phyloP scores from a whole-genome alignment of 1,140 invertebrate genomes.

The Hycleus cichorii region DNA sequence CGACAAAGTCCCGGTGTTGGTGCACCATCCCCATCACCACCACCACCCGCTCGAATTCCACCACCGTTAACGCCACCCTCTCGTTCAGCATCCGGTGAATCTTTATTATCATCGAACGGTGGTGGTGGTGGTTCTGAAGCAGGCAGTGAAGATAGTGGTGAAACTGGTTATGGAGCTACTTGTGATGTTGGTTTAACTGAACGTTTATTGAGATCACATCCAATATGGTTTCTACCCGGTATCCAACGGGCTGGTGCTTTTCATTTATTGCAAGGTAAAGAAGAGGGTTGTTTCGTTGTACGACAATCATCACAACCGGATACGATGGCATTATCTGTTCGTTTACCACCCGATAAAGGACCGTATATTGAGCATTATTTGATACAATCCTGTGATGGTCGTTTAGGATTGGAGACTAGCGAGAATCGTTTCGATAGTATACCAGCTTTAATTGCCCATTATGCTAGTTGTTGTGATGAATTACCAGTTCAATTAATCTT shows the following conservation, averaged over 20 bases:
- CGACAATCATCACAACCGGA: constrained; percentile 85
- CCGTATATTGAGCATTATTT: constrained; percentile 94
- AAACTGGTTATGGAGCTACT: constrained; percentile 41
- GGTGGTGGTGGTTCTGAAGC: constrained; percentile 36
- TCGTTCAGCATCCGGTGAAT: constrained; percentile 33
- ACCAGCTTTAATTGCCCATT: constrained; percentile 85
- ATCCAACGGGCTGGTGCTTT: constrained; percentile 87
- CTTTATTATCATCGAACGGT: constrained; percentile 35
- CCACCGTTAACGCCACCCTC: constrained; percentile 23
- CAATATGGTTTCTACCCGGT: constrained; percentile 93
- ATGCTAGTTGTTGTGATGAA: constrained; percentile 90
- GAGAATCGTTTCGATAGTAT: constrained; percentile 88
- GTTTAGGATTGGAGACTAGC: constrained; percentile 85
- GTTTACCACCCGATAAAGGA: constrained; percentile 74
- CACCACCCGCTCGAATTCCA: constrained; percentile 22
- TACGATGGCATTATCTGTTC: constrained; percentile 90
- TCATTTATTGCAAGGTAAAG: constrained; percentile 86
- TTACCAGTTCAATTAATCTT: constrained; percentile 83
- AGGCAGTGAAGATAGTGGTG: constrained; percentile 34
- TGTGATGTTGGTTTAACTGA: constrained; percentile 81
- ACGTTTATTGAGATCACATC: constrained; percentile 80
- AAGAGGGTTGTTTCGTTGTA: constrained; percentile 89
- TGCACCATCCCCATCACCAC: constrained; percentile 27
- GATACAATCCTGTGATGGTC: constrained; percentile 73
- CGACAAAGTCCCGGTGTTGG: constrained; percentile 31